phyloP scores from a whole-genome alignment of 1,140 invertebrate species.

The Eubasilissa regina region DNA sequence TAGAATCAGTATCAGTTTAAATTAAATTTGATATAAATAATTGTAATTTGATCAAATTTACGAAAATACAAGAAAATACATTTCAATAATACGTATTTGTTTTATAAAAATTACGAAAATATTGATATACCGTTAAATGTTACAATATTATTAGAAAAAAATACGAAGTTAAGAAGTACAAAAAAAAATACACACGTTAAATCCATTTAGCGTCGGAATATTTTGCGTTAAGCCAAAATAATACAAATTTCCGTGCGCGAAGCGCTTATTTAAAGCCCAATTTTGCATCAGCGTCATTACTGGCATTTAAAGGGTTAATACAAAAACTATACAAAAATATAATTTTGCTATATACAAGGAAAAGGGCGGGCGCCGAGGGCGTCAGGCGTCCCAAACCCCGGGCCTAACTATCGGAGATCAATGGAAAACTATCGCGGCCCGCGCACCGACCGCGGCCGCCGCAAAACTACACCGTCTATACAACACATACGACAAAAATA shows the following conservation, averaged over 20 bases:
- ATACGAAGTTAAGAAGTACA: too few species aligned
- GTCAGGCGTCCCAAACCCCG: conserved; percentile 42
- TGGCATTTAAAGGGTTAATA: neutral
- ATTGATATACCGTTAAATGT: too few species aligned
- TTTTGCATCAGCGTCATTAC: neutral
- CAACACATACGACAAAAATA: conserved; percentile 1
- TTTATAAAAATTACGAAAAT: too few species aligned
- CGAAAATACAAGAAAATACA: too few species aligned
- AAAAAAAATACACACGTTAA: too few species aligned
- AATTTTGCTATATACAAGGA: conserved; percentile 27
- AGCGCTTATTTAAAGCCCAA: neutral
- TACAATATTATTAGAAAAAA: too few species aligned
- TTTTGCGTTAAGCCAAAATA: neutral
- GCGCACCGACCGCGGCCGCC: conserved; percentile 2
- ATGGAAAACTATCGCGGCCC: conserved; percentile 58
- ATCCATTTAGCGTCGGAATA: too few species aligned
- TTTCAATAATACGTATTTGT: too few species aligned
- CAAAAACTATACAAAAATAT: conserved; percentile 20
- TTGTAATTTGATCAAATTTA: too few species aligned
- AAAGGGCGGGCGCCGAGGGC: conserved; percentile 27
- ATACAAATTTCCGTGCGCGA: neutral
- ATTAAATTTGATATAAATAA: too few species aligned
- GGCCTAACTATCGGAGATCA: conserved; percentile 59
- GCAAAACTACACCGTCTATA: conserved; percentile 25
- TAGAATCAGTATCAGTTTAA: too few species aligned